Base-by-base conservation (phyloP, 23 tunicate genomes). In the Ascidia mentula region DNA sequence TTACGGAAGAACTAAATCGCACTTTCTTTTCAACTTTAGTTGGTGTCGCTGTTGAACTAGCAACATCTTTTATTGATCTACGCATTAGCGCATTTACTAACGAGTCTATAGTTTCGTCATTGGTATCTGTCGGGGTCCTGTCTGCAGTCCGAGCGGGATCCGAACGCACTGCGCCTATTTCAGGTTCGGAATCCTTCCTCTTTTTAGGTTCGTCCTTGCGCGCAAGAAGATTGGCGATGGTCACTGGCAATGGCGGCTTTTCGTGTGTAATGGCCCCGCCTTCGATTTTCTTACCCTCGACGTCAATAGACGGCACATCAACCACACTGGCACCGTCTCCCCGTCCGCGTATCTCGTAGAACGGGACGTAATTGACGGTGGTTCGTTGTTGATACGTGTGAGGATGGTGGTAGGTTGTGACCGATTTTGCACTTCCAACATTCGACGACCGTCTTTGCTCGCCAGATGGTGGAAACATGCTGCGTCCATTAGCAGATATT, bases 271-370 rank as follows among this genome's bases (percentile, higher is more conserved):
- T 5, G 24, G 65, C 65, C 13, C 65, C 65, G 28, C 38, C 59
- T 72, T 79, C 90, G 45, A 79, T 79, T 13, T 86, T 86, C 37
- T 86, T 79, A n/a, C 90, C 90, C 53, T 79, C 90, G n/a, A 79
- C 75, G 34, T 79, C 90, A 17, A 86, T 79, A 34, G 90, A 79
- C 24, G 84, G 80, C 12, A 79, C 82, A 18, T 81, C 87, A 31
- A 81, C 87, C 24, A 80, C 97, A 40, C 90, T 86, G 4, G 87
- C 87, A 38, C 87, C 90, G 34, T 82, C 97, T 59, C 90, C 97
- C 28, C 89, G 77, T 0, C 76, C 80, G 15, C 90, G 69, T 36
- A 76, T 79, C 59, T 87, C 91, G 46, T 91, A 91, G 36, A 91
- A 91, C 2, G 97, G 97, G 6, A 91, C 84, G 39, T 85, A 86